These are phyloP conservation scores for Heloderma charlesbogerti DNA, from an alignment of 2,113 vertebrate genomes.

Conservation along the genomic window DNA sequence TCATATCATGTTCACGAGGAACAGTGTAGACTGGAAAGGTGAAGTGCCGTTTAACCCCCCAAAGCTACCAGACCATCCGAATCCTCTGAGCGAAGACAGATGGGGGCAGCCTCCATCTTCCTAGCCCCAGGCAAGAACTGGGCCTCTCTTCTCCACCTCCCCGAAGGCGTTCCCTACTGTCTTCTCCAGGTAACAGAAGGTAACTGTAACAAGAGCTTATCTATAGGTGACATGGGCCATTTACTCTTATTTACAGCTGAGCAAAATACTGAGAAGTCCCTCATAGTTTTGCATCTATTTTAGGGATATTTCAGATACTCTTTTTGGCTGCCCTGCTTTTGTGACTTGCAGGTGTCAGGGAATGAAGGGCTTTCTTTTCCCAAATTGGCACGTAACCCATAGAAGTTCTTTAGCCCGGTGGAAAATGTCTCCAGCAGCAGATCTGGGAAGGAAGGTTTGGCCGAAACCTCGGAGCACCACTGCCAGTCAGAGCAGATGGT, in stretches of 20 bases:
- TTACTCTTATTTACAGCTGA: background rate
- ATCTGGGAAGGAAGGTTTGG: background rate
- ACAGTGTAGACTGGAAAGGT: fast-evolving
- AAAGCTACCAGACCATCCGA: background rate
- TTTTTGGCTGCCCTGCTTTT: background rate
- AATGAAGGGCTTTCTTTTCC: too few species aligned
- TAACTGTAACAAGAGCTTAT: background rate
- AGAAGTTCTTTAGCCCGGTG: too few species aligned
- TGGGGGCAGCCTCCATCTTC: background rate
- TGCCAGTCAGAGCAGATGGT: too few species aligned
- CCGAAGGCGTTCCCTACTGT: too few species aligned
- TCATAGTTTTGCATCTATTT: too few species aligned
- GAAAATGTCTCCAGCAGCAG: too few species aligned
- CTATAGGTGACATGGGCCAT: background rate
- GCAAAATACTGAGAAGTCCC: background rate
- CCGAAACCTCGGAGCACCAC: too few species aligned
- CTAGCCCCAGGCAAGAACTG: background rate
- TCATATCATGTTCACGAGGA: background rate
- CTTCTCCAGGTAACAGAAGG: background rate
- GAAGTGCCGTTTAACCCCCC: background rate
- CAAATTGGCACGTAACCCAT: too few species aligned
- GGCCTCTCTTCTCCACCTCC: background rate
- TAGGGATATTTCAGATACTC: background rate
- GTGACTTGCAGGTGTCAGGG: background rate
- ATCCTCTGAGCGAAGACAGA: background rate